Evolutionary conservation across 2,888 invertebrate species (phyloP).

Genomic region (Crossocerus cetratus): DNA sequence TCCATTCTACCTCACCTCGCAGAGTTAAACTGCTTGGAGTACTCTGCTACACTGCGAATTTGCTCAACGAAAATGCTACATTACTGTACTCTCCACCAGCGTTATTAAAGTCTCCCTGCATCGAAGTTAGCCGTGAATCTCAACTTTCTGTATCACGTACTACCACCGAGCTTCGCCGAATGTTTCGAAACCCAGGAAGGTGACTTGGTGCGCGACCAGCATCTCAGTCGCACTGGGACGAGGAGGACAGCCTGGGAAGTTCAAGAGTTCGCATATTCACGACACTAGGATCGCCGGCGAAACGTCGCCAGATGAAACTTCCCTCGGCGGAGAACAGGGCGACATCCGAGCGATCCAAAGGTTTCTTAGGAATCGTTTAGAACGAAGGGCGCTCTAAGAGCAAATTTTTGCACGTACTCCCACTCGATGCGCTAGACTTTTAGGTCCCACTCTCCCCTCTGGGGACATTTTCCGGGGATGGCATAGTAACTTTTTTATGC

Average conservation of each 20-base stretch:
- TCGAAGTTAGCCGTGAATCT: too few species aligned
- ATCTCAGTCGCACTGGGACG: too few species aligned
- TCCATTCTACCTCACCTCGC: too few species aligned
- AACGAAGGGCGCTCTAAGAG: not conserved
- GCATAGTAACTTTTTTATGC: conserved; percentile 34
- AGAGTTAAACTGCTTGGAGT: too few species aligned
- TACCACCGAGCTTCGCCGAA: too few species aligned
- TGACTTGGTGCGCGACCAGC: too few species aligned
- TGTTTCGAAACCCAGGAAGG: too few species aligned
- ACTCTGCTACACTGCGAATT: too few species aligned
- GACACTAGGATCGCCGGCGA: not conserved
- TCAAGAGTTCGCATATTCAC: not conserved
- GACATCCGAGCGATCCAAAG: not conserved
- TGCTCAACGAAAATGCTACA: too few species aligned
- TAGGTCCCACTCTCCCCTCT: not conserved
- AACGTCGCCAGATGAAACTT: not conserved
- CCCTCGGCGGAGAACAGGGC: not conserved
- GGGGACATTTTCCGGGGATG: not conserved
- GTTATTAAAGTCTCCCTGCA: too few species aligned
- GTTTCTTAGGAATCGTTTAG: conserved; percentile 7
- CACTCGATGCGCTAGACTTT: not conserved
- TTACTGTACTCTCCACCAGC: too few species aligned
- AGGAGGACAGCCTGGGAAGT: not conserved
- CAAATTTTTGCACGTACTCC: conserved; percentile 21
- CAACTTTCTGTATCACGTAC: too few species aligned